Evolutionary conservation across 64 coral and sea anemone species (phyloP).

Genomic region (Porites australiensis): DNA sequence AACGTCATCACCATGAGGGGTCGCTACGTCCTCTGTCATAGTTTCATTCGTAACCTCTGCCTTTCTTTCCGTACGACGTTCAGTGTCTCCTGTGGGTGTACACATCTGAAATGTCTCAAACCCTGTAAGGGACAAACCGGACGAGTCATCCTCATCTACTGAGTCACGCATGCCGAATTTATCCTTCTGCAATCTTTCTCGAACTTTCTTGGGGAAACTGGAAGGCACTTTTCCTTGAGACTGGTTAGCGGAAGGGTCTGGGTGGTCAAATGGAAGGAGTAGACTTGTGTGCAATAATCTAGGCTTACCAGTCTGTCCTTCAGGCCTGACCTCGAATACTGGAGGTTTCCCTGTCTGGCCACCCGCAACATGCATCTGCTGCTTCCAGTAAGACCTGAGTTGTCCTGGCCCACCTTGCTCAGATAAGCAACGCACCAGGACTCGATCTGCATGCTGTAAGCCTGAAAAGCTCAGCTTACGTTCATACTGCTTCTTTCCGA

Average conservation of each 20-base stretch:
- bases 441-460: constrained; percentile 11
- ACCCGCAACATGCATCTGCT: constrained; percentile 12
- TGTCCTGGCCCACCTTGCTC: constrained; percentile 46
- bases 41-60: neutral
- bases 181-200: neutral
- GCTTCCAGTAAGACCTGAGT: constrained; percentile 35
- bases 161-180: neutral
- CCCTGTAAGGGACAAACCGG: neutral
- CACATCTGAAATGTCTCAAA: neutral
- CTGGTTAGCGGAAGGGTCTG: neutral
- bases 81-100: neutral
- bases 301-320: neutral
- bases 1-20: too few species aligned
- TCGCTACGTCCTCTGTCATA: neutral
- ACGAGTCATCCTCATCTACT: neutral
- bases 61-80: too few species aligned
- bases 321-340: constrained; percentile 31
- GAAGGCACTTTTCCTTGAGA: neutral
- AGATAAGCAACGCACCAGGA: constrained; percentile 37
- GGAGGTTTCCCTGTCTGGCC: constrained; percentile 1
- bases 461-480: constrained; percentile 7
- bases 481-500: constrained; percentile 20
- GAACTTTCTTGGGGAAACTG: neutral
- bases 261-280: neutral
- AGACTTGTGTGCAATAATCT: constrained; percentile 43